phyloP scores from a whole-genome alignment of 37 sponge, comb jelly and placozoan species.

The Eunapius fragilis region DNA sequence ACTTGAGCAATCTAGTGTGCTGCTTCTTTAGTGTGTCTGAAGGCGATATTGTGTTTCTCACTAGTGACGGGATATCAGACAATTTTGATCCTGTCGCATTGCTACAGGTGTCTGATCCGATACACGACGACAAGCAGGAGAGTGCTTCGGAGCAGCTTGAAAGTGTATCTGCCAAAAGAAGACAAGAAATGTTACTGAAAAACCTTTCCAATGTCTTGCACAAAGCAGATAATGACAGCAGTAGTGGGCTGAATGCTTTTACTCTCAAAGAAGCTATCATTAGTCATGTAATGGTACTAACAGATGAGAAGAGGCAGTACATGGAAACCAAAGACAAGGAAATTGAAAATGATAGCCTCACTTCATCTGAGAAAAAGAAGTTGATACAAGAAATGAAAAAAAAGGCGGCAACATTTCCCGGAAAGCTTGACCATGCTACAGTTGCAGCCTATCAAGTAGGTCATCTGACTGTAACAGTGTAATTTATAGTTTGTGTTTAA shows the following conservation, averaged over 20 bases:
- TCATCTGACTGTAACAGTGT: too few species aligned
- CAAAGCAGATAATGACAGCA: neutral
- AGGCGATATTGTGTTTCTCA: slow-evolving; percentile 70
- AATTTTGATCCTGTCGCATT: slow-evolving; percentile 80
- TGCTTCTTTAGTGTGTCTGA: slow-evolving; percentile 50
- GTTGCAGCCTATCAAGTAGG: slow-evolving; percentile 65
- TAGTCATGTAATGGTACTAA: slow-evolving; percentile 33
- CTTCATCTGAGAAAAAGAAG: slow-evolving; percentile 35
- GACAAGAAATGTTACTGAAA: slow-evolving; percentile 21
- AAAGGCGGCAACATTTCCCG: slow-evolving; percentile 36
- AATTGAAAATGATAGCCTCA: slow-evolving; percentile 10
- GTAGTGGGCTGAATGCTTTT: neutral
- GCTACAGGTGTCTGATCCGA: slow-evolving; percentile 21
- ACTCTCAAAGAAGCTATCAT: slow-evolving; percentile 49
- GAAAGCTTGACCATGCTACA: slow-evolving; percentile 88
- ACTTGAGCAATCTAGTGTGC: slow-evolving; percentile 74
- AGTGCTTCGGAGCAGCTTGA: neutral
- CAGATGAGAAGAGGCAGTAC: slow-evolving; percentile 64
- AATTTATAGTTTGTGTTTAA: too few species aligned
- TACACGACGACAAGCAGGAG: neutral
- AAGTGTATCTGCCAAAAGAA: slow-evolving; percentile 27
- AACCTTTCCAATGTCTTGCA: slow-evolving; percentile 25
- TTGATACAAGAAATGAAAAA: slow-evolving; percentile 35
- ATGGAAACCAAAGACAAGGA: slow-evolving; percentile 44
- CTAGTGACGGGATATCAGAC: slow-evolving; percentile 78